These are phyloP conservation scores for Coranthus polyacanthus DNA, from an alignment of 2,797 vertebrate genomes.

Conservation along the genomic window DNA sequence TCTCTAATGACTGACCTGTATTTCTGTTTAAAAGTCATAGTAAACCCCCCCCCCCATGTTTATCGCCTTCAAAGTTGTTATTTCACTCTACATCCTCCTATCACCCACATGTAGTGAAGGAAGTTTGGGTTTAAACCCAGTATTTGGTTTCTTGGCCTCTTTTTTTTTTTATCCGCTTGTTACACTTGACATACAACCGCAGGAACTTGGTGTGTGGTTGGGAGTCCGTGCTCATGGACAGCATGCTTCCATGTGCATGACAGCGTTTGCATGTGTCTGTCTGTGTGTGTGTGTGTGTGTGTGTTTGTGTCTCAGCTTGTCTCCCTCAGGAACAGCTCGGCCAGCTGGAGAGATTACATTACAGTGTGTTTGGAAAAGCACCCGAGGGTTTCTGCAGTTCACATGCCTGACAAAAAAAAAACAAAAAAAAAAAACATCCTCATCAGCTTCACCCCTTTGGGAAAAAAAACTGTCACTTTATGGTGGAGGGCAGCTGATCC, in stretches of 20 bases:
- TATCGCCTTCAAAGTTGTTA: background rate
- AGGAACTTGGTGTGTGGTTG: slow-evolving; percentile 7
- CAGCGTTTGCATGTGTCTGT: background rate
- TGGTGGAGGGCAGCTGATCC: background rate
- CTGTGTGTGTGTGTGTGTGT: no score
- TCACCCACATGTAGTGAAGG: slow-evolving; percentile 40
- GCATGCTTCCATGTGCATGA: background rate
- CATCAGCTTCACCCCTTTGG: background rate
- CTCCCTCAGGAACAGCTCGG: slow-evolving; percentile 11
- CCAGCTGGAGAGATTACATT: slow-evolving; percentile 51
- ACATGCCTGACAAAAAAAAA: slow-evolving; percentile 17
- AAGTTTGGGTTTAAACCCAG: slow-evolving; percentile 42
- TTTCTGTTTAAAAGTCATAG: no score
- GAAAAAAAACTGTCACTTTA: background rate
- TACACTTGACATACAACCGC: slow-evolving; percentile 22
- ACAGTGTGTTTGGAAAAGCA: slow-evolving; percentile 57
- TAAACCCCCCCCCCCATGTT: background rate
- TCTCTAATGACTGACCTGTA: no score
- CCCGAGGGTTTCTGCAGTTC: slow-evolving; percentile 42
- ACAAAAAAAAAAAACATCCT: background rate
- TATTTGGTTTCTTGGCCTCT: slow-evolving; percentile 21
- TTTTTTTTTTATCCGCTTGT: slow-evolving; percentile 10
- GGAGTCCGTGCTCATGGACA: slow-evolving; percentile 2
- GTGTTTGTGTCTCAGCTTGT: slow-evolving; percentile 56
- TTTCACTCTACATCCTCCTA: no score